Percentiles rank a stretch among this genome's conserved stretches.
These are phyloP conservation scores for Sylvia atricapilla DNA, from an alignment of 2,113 vertebrate genomes.

Conservation along the genomic window DNA sequence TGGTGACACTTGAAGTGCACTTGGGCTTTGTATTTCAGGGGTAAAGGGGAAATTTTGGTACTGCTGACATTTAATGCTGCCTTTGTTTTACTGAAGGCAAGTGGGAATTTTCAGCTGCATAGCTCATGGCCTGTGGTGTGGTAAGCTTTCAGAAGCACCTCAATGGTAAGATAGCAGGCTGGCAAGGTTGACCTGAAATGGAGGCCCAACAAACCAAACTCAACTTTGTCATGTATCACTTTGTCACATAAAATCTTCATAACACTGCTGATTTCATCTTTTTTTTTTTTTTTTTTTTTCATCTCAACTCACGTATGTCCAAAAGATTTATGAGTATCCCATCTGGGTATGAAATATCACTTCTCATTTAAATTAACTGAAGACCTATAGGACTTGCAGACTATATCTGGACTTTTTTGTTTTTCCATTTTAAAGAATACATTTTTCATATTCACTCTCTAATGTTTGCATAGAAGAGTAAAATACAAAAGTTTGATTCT, in stretches of 20 bases:
- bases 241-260: not conserved
- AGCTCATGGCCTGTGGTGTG: not conserved
- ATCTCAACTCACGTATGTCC: not conserved
- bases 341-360: not conserved
- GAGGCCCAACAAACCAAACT: not conserved
- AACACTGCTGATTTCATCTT: not conserved
- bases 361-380: not conserved
- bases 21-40: not conserved
- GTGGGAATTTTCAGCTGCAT: not conserved
- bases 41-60: not conserved
- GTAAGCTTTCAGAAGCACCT: not conserved
- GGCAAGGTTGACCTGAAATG: not conserved
- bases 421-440: not conserved
- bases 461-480: fast-evolving
- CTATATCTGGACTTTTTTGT: not conserved
- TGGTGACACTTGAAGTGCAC: not conserved
- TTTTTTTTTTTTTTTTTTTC: not conserved
- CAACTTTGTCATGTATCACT: not conserved
- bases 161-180: not conserved
- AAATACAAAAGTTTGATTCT: not conserved
- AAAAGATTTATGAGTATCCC: not conserved
- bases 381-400: not conserved
- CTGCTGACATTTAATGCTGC: not conserved
- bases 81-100: not conserved
- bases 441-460: not conserved